Evolutionary conservation across 2,113 vertebrate genomes (phyloP), one percentile per base, ranked within the genome.

Genomic region (Gnathonemus longibarbis): DNA sequence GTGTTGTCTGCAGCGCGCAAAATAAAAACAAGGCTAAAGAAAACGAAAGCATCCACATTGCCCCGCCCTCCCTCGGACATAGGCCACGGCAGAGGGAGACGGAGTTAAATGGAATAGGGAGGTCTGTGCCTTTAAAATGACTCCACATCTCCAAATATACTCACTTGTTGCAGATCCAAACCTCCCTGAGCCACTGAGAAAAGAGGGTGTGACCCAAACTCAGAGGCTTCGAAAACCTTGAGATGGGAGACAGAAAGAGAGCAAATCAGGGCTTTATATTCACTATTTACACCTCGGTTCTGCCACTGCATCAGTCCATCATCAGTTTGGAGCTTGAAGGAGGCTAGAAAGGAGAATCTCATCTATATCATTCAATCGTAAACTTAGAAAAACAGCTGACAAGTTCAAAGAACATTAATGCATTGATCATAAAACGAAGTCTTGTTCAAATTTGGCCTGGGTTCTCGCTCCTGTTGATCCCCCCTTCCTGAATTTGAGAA

Each of bases 101-200:
- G 10, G 11, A 13, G 27, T 74, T 74, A 74, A 74, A 42, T 80
- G 35, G 74, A 80, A 80, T 8, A 39, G 48, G 31, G 46, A 62
- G 56, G 39, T 45, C 56, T 42, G 35, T 8, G 42, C 46, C 46
- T 80, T 52, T 53, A 35, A 42, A 84, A 85, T 46, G 8, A 21
- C 62, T 88, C 48, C 85, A 45, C 39, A 46, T 21, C 42, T 56
- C 24, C 53, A 80, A 90, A 56, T 74, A 90, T 92, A 95, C 95
- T 95, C 92, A 96, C 95, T 90, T 96, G 96, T 93, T 96, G 96
- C 92, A 96, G 93, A 93, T 96, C 95, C 89, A 96, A 90, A 89
- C 94, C 95, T 93, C 94, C 96, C 93, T 96, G 96, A 19, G 95
- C 87, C 92, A 96, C 77, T 0, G 95, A 95, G 94, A 96, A 96